Evolutionary conservation across 92 coral and sea anemone genomes (phyloP).

Genomic region (Epizoanthus scotinus): DNA sequence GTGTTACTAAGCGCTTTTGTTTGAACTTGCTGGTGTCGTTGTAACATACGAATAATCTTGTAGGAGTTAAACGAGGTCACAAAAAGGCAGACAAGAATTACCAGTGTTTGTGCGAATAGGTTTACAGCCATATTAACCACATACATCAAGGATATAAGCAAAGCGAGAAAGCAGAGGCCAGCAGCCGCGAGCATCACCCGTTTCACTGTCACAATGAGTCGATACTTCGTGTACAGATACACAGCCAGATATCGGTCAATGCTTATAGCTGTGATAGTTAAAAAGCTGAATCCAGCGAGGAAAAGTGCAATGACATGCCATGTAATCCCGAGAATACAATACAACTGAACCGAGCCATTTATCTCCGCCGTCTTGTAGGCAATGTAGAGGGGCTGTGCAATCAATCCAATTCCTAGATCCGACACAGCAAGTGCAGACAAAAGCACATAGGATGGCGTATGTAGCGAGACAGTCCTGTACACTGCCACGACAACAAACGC

Average conservation of each 20-base stretch:
- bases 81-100: conserved; percentile 13
- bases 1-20: background rate
- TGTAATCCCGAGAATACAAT: conserved; percentile 14
- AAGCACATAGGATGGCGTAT: conserved; percentile 13
- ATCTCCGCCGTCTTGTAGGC: conserved; percentile 29
- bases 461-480: conserved; percentile 12
- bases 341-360: background rate
- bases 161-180: background rate
- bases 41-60: conserved; percentile 21
- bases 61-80: conserved; percentile 22
- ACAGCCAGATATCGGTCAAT: conserved; percentile 37
- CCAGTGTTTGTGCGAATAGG: conserved; percentile 20
- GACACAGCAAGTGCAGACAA: conserved; percentile 30
- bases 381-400: conserved; percentile 35
- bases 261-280: conserved; percentile 31
- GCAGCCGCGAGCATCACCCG: background rate
- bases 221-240: conserved; percentile 18
- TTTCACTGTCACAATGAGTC: conserved; percentile 12
- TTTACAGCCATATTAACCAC: background rate
- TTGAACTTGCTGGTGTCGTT: conserved; percentile 5
- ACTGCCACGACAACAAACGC: conserved; percentile 15
- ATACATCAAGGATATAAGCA: conserved; percentile 6
- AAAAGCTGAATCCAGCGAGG: conserved; percentile 36
- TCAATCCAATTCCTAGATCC: conserved; percentile 10
- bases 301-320: conserved; percentile 32